A percentile compares a stretch with the other conserved stretches of the same genome.
Conservation (phyloP, 2,888 invertebrate genomes). For the Sinodicranocentrus sp. region DNA sequence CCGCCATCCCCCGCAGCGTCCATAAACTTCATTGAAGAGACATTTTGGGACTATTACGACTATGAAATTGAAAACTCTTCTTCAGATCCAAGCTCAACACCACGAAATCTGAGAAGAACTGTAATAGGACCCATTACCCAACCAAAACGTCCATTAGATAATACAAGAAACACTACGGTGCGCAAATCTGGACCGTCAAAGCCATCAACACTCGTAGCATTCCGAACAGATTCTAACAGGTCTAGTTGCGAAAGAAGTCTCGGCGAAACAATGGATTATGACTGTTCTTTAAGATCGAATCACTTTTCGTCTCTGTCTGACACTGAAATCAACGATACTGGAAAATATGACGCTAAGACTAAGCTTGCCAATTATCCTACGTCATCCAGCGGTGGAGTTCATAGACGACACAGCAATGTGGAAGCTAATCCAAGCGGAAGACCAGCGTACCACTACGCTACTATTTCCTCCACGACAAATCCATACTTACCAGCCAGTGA, state of each 20-base stretch:
- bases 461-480: conserved; percentile 56
- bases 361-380: neutral
- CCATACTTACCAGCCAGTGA: conserved; percentile 64
- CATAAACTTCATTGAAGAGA: conserved; percentile 76
- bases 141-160: conserved; percentile 27
- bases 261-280: conserved; percentile 75
- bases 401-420: conserved; percentile 52
- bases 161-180: neutral
- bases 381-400: neutral
- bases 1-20: conserved; percentile 74
- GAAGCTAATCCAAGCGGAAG: conserved; percentile 1
- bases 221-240: conserved; percentile 73
- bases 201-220: conserved; percentile 39
- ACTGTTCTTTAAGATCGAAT: conserved; percentile 68
- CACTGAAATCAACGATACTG: conserved; percentile 69
- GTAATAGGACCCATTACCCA: too few species aligned
- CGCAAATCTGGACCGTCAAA: conserved; percentile 5
- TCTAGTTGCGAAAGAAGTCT: conserved; percentile 76
- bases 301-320: conserved; percentile 68
- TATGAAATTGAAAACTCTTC: conserved; percentile 72
- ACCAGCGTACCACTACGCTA: conserved; percentile 37
- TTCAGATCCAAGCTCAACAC: conserved; percentile 65
- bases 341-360: conserved; percentile 48
- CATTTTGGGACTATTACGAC: conserved; percentile 77
- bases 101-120: conserved; percentile 57